Percentiles rank a stretch among this genome's conserved stretches.
These are phyloP conservation scores for Syrista parreyssii DNA, from an alignment of 2,888 invertebrate genomes.

Conservation along the genomic window DNA sequence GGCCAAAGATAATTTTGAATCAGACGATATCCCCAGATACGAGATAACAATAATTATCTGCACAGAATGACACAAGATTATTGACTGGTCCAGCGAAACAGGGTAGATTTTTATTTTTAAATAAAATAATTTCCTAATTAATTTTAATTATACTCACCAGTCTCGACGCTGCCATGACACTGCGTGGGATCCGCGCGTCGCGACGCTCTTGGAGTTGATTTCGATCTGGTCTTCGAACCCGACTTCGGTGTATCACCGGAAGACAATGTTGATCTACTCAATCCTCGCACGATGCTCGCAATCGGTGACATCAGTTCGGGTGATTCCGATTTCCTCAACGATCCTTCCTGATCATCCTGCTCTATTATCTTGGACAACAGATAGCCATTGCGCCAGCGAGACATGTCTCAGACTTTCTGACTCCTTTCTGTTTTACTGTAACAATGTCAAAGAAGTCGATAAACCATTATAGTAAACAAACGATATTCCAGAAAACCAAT, in stretches of 20 bases:
- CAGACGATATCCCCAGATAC: background rate
- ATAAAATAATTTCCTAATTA: background rate
- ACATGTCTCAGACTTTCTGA: conserved; percentile 2
- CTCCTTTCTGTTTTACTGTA: background rate
- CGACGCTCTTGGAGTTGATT: conserved; percentile 6
- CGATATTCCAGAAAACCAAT: background rate
- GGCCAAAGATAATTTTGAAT: background rate
- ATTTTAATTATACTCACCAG: background rate
- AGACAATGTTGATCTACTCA: conserved; percentile 43
- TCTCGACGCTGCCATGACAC: background rate
- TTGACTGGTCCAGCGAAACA: background rate
- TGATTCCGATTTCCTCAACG: conserved; percentile 7
- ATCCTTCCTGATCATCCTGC: conserved; percentile 21
- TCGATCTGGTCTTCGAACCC: background rate
- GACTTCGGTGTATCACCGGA: conserved; percentile 27
- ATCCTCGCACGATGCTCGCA: conserved; percentile 40
- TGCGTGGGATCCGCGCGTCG: conserved; percentile 2
- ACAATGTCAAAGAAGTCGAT: background rate
- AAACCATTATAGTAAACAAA: no score
- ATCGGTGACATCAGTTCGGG: conserved; percentile 41
- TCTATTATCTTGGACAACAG: conserved; percentile 26
- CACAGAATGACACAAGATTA: background rate
- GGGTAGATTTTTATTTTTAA: background rate
- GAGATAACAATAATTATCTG: background rate
- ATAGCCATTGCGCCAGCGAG: conserved; percentile 14